Conservation (phyloP, 2,113 vertebrate species). For the Strix uralensis region DNA sequence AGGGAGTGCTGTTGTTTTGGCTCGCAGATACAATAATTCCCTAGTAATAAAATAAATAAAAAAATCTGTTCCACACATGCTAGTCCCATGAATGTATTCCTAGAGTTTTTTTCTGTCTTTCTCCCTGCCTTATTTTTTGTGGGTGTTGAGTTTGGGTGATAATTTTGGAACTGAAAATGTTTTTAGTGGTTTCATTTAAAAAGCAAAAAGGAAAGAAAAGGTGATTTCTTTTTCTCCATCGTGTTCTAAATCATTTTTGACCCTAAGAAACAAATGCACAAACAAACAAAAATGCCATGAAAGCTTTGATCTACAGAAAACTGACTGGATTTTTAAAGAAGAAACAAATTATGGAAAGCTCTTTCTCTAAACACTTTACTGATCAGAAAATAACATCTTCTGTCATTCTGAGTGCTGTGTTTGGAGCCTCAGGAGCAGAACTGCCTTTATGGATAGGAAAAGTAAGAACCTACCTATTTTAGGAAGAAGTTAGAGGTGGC, state of each 20-base stretch:
- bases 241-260: slow-evolving; percentile 24
- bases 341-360: not conserved
- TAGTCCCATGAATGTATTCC: not conserved
- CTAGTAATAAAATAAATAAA: not conserved
- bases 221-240: not conserved
- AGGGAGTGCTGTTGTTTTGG: slow-evolving; percentile 59
- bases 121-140: not conserved
- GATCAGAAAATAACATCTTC: slow-evolving; percentile 27
- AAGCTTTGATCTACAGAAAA: slow-evolving; percentile 27
- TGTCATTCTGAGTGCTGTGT: not conserved
- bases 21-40: slow-evolving; percentile 53
- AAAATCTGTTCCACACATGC: not conserved
- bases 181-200: not conserved
- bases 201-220: not conserved
- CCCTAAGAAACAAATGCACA: slow-evolving; percentile 16
- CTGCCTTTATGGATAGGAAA: not conserved
- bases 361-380: not conserved
- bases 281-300: not conserved
- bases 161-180: not conserved
- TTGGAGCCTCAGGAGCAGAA: not conserved
- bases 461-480: not conserved
- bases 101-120: not conserved
- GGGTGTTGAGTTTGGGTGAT: not conserved
- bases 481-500: not conserved
- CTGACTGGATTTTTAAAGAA: slow-evolving; percentile 11